Base-by-base conservation (phyloP, 2,888 invertebrate species). In the Pachliopta kotzebuea region DNA sequence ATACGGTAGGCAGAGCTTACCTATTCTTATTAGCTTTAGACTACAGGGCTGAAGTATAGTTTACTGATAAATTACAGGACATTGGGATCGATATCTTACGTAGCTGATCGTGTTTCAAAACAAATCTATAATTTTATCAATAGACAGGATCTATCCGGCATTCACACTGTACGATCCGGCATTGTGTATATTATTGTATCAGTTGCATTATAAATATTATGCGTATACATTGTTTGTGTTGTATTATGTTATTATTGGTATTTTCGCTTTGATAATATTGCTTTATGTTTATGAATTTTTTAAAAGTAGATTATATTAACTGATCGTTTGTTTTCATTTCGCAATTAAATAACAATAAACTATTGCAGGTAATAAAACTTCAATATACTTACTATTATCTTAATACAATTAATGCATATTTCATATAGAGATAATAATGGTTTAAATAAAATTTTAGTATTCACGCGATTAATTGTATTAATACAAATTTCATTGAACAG, bases 71-170 rank as follows among this genome's bases (percentile, higher is more conserved):
- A 61, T 61, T 26, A 23, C 26, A 45, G 42, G 26, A 52, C 21
- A 26, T 54, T 24, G 45, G 45, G 45, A 61, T 60, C n/a, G 23
- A 55, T 61, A 61, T 55, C 55, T 55, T 26, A 55, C 54, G 54
- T 45, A 61, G 26, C 45, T 42, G 55, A 49, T 55, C 61, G 45
- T 61, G 61, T 61, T 55, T 55, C 61, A 61, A 61, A 45, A 61
- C 61, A 52, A 54, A 61, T 61, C 45, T 55, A 61, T 55, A 61
- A 61, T 61, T 49, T 61, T 61, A 61, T 61, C 61, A 49, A 21
- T 61, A 17, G 61, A 61, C 61, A 61, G 45, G 45, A 61, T 61
- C 61, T 55, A 55, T 55, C 61, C 61, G 61, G 26, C 45, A 55
- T 49, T 61, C 61, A 61, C 61, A 55, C 60, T 42, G 42, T 55